Evolutionary conservation across 2,113 vertebrate species (phyloP), one percentile per base, ranked within the genome.

Genomic region (Paradoxurus hermaphroditus): DNA sequence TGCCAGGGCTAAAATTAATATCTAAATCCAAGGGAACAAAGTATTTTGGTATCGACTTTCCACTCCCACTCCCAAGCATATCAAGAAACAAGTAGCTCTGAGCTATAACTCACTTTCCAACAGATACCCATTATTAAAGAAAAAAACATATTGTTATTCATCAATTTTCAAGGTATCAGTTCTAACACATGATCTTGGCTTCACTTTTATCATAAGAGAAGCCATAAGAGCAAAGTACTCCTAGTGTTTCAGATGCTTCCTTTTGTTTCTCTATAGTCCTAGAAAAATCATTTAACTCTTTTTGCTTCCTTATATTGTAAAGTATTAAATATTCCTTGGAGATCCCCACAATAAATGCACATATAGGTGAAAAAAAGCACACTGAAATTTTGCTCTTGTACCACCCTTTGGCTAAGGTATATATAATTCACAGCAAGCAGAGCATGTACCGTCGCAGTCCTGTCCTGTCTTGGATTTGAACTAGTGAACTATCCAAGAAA

Each of bases 21-120:
- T 93, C 86, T 97, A 92, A 97, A 90, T 90, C 68, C 86, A 75
- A 62, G 49, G 29, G 91, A 94, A 90, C 65, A 18, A 62, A 91
- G 82, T 46, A 46, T 79, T 96, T 91, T 86, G 83, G 44, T 97
- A 97, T 94, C 89, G 93, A 97, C 81, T 87, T 94, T 73, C 21
- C 56, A 3, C 56, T 12, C 27, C 3, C 4, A 11, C 14, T 31
- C 3, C 46, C 62, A 81, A 84, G 65, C 63, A 67, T n/a, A 44
- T 96, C 67, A 84, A 95, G 91, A 94, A 93, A 77, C 86, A 89
- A 93, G 86, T 90, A 63, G 59, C 90, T 94, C 44, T 87, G 87
- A 91, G 92, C 86, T 79, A 11, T 46, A 65, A 36, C 89, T 92
- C 87, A 51, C 78, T 90, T 97, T 90, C 79, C 25, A 63, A 83